Evolutionary conservation across 2,113 vertebrate species (phyloP), one percentile per base, ranked within the genome.

Genomic region (Takifugu flavidus): DNA sequence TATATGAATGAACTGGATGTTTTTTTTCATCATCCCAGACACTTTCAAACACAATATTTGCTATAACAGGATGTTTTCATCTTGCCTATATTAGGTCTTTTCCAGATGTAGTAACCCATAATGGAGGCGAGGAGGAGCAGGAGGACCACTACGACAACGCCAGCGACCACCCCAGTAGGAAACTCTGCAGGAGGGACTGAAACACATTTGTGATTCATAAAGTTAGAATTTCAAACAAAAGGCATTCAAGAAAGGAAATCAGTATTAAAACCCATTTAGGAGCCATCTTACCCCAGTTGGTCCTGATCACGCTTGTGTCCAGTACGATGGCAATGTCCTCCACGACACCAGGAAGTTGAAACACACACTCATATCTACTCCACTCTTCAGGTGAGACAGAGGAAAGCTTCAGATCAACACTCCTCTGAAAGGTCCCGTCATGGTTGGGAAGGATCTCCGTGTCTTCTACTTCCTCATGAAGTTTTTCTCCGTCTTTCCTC

Each of bases 381-480:
- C 72, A 56, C 44, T 73, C 50, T 28, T 58, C 72, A 53, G 53
- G 28, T 5, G 26, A 13, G 27, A 55, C 27, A 4, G 56, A 53
- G 5, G 0, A 51, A 0, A 67, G 4, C 1, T 64, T 2, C 45
- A 90, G 26, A 7, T 51, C 65, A 14, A 54, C 43, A 0, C 57
- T 74, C 54, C 52, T 65, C 86, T 86, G 80, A 64, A 84, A 89
- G 45, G 72, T 75, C 28, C 84, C 75, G 25, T 86, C 79, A 1
- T 58, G 57, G 31, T 87, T 88, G 53, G 65, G 77, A 44, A 84
- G 64, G 53, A 71, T 67, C 53, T 82, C 74, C 25, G 68, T 54
- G 1, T 44, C 12, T 0, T 76, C 56, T 58, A 89, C 79, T 3
- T 72, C 42, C 8, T 79, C 66, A 8, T 81, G 0, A 31, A 80